Base-by-base conservation (phyloP, 2,888 invertebrate species). In the Netelia melanura region DNA sequence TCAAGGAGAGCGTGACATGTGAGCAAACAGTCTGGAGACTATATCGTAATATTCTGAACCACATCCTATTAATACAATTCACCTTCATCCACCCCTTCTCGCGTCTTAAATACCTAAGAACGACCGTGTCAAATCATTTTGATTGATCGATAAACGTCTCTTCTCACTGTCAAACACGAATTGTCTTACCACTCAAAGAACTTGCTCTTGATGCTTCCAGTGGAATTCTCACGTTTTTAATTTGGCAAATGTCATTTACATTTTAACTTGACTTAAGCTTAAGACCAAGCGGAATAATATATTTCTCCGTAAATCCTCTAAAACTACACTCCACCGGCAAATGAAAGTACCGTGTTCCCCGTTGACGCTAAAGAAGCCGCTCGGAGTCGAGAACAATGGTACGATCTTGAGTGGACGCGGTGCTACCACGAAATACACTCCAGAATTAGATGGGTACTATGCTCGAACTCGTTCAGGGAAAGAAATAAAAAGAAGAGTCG, bases 1-100 rank as follows among this genome's bases (percentile, higher is more conserved):
- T 81, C 64, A 52, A 81, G 71, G 76, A 82, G 70, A 70, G 62
- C 76, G 23, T 82, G 82, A 82, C 82, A 77, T 71, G 71, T 77
- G 77, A 68, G 71, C 58, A 62, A 77, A 76, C 44, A 70, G 48
- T 77, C 71, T 58, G 38, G 71, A 76, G 71, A 71, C 82, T 56
- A 77, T 61, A 70, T 65, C 56, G 64, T 77, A 77, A 82, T 82
- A 82, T 82, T 71, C 71, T 58, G 65, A 71, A 44, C 65, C 65
- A 77, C 61, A 21, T 71, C 64, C 71, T 48, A 65, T 64, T 71
- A 71, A 76, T 71, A 48, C 48, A 11, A 44, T 21, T 17, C 11
- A 54, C 8, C 44, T 68, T 30, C 23, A 56, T 44, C 23, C n/a
- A 6, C 25, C 68, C 30, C 23, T 56, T 44, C 23, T n/a, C 65